Evolutionary conservation across 2,113 vertebrate genomes (phyloP), one percentile per base, ranked within the genome.

Genomic region (Pseudorectes ferrugineus): DNA sequence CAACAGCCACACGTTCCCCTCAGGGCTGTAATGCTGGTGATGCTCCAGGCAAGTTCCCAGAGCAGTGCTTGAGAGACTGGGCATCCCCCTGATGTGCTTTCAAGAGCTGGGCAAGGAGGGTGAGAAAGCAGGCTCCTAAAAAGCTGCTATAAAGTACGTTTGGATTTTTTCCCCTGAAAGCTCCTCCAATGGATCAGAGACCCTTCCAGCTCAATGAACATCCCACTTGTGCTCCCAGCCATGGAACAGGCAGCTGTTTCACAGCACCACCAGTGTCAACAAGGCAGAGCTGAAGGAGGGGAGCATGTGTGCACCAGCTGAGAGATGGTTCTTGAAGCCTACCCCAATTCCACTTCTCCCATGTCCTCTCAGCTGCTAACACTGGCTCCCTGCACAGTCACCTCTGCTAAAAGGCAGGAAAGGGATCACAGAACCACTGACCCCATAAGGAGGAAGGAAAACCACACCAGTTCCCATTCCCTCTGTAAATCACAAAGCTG

Each of bases 401-500:
- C 35, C 46, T 78, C 77, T 71, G 59, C 48, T 61, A 16, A 59
- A 75, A 45, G 42, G 63, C 9, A 74, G 51, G n/a, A 67, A 59
- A 87, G 48, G 21, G 48, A 89, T 14, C 77, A 45, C 52, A 85
- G 74, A 93, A 42, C 46, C 54, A 70, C n/a, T 12, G 36, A 40
- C 9, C 25, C 28, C 0, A 0, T 3, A 35, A 35, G 24, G 46
- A 58, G 3, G 33, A 38, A 28, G 10, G 61, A 67, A 72, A 72
- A 26, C 52, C 4, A 33, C 72, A 48, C 21, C 38, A 63, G 10
- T 45, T 70, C 40, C 58, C 43, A 62, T 21, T 38, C 48, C 57
- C 28, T 75, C 70, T 40, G 12, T 45, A 73, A 76, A 40, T 35
- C 63, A 61, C 33, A 52, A 24, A 76, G 54, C 20, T 80, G 55